Evolutionary conservation across 2,888 invertebrate genomes (phyloP).

Genomic region (Pyrocoelia pectoralis): DNA sequence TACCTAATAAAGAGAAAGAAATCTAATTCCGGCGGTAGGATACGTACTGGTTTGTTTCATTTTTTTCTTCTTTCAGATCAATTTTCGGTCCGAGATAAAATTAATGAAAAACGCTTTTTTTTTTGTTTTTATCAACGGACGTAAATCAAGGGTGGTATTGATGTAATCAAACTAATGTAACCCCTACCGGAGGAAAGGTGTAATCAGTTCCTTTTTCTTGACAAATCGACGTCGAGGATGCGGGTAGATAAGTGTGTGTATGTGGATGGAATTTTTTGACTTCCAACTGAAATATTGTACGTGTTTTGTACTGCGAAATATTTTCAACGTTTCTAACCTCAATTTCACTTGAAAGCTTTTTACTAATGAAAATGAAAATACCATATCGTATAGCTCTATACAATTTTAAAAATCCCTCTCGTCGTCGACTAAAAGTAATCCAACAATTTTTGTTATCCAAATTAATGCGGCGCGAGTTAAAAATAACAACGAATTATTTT

Average conservation of each 20-base stretch:
- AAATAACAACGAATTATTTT: slow-evolving; percentile 1
- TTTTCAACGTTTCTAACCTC: slow-evolving; percentile 12
- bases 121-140: neutral
- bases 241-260: slow-evolving; percentile 16
- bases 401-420: neutral
- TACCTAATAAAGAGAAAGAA: slow-evolving; percentile 27
- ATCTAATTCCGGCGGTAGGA: slow-evolving; percentile 23
- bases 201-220: slow-evolving; percentile 53
- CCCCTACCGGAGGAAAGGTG: slow-evolving; percentile 45
- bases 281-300: slow-evolving; percentile 14
- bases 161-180: slow-evolving; percentile 56
- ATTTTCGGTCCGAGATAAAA: neutral
- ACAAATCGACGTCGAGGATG: slow-evolving; percentile 49
- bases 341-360: slow-evolving; percentile 26
- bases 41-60: slow-evolving; percentile 12
- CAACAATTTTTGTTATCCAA: neutral
- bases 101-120: neutral
- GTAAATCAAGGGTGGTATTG: slow-evolving; percentile 43
- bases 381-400: slow-evolving; percentile 15
- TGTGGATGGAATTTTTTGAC: slow-evolving; percentile 22
- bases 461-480: neutral
- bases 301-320: slow-evolving; percentile 23
- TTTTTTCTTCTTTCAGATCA: neutral
- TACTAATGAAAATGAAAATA: slow-evolving; percentile 34
- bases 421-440: neutral